These are phyloP conservation scores for Macropus fuliginosus DNA, from an alignment of 2,797 vertebrate species.

Conservation along the genomic window DNA sequence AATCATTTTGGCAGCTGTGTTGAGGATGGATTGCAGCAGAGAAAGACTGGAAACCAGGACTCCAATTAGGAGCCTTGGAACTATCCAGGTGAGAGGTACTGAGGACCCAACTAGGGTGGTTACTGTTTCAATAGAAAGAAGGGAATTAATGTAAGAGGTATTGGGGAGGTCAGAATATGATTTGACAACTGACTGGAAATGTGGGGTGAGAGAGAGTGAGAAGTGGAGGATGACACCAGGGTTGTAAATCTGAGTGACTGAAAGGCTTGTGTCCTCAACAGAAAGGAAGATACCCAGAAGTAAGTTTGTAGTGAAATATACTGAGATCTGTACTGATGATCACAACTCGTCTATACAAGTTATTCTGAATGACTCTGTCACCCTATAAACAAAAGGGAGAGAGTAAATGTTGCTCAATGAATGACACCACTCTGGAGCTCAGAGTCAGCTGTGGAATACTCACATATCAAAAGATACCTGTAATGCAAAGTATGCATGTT, in stretches of 20 bases:
- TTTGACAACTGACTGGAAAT: background rate
- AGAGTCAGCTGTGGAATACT: background rate
- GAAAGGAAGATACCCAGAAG: too few species aligned
- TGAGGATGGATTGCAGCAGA: background rate
- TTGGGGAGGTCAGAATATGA: too few species aligned
- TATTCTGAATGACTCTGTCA: too few species aligned
- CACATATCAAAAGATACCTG: background rate
- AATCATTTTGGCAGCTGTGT: background rate
- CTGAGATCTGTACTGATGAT: too few species aligned
- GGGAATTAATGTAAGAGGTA: background rate
- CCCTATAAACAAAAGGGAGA: too few species aligned
- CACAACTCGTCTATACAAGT: too few species aligned
- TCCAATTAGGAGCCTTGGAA: background rate
- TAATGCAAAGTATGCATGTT: background rate
- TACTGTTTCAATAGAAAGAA: background rate
- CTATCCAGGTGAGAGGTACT: background rate
- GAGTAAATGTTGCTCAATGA: too few species aligned
- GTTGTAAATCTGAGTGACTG: background rate
- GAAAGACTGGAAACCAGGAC: background rate
- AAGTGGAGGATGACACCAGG: background rate
- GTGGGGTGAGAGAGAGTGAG: background rate
- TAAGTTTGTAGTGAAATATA: too few species aligned
- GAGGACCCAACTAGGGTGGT: background rate
- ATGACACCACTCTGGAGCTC: background rate
- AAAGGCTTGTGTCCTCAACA: too few species aligned